Conservation (phyloP, 2,797 vertebrate genomes). For the Fringilla coelebs region DNA sequence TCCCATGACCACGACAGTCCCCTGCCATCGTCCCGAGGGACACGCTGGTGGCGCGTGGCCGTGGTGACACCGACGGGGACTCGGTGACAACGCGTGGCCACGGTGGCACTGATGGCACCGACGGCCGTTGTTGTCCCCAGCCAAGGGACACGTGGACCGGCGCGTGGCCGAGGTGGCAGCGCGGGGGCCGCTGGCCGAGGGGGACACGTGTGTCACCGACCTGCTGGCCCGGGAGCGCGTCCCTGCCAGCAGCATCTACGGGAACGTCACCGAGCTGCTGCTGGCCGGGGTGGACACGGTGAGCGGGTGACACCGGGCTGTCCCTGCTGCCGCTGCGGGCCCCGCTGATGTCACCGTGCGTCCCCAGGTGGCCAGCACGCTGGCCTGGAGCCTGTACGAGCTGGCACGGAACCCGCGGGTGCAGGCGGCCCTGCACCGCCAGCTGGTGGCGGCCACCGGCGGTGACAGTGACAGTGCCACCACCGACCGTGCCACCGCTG, state of each 20-base stretch:
- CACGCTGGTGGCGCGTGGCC: fast-evolving
- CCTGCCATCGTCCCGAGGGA: neutral
- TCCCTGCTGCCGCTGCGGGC: neutral
- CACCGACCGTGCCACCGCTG: fast-evolving
- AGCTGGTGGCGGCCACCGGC: neutral
- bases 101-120: neutral
- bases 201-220: neutral
- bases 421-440: neutral
- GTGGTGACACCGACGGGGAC: neutral
- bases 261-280: neutral
- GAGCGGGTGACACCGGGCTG: neutral
- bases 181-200: neutral
- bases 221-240: neutral
- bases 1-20: neutral
- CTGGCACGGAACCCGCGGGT: neutral
- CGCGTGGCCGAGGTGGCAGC: neutral
- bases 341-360: neutral
- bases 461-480: neutral
- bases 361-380: neutral
- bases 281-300: constrained; percentile 23
- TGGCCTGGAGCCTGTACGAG: constrained; percentile 6
- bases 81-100: fast-evolving
- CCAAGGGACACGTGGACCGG: neutral
- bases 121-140: neutral
- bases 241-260: neutral